Evolutionary conservation across 2,797 vertebrate species (phyloP).

Genomic region (Rhynchonycteris naso): DNA sequence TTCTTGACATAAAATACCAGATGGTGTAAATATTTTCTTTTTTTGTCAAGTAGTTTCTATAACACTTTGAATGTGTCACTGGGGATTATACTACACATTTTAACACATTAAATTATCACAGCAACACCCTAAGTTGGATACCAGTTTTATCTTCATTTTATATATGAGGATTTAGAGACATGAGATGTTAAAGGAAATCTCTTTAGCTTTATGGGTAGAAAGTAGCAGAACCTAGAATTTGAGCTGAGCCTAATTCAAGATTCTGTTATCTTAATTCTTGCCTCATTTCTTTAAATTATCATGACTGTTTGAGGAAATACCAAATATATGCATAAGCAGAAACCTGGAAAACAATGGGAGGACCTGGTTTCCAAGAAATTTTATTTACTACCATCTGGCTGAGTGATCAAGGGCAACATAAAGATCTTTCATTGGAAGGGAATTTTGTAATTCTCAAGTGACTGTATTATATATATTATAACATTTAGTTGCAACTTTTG

Average conservation of each 20-base stretch:
- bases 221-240: background rate
- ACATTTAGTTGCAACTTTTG: background rate
- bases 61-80: background rate
- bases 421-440: background rate
- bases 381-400: background rate
- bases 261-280: background rate
- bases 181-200: background rate
- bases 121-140: background rate
- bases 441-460: background rate
- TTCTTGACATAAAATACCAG: background rate
- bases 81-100: background rate
- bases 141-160: slow-evolving; percentile 16
- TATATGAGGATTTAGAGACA: background rate
- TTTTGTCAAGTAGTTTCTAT: background rate
- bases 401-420: background rate
- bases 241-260: background rate
- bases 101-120: background rate
- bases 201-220: background rate
- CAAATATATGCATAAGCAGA: background rate
- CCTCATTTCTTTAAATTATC: background rate
- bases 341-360: background rate
- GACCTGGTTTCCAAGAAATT: background rate
- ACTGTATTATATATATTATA: background rate
- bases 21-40: background rate
- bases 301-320: background rate